Conservation (phyloP, 2,113 vertebrate genomes). For the Corythornis madagascariensis region DNA sequence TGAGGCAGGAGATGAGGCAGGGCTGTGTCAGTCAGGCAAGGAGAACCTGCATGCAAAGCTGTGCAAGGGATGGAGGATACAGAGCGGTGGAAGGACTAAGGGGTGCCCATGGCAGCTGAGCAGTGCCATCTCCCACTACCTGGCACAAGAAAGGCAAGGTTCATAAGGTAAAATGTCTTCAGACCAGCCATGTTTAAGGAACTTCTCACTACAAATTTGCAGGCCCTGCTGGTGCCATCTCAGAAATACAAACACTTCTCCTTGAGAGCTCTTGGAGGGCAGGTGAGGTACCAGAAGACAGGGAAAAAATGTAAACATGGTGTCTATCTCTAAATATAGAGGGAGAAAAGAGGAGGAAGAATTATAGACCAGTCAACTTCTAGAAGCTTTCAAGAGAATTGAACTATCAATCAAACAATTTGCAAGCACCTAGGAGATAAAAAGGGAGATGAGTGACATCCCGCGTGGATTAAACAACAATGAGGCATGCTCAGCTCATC, state of each 20-base stretch:
- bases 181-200: background rate
- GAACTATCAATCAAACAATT: constrained; percentile 35
- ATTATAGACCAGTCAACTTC: constrained; percentile 38
- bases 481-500: background rate
- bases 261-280: constrained; percentile 30
- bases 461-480: background rate
- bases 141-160: background rate
- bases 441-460: constrained; percentile 37
- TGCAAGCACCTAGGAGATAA: constrained; percentile 31
- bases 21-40: background rate
- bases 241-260: constrained; percentile 24
- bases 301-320: constrained; percentile 6
- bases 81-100: background rate
- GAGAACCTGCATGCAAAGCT: background rate
- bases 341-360: constrained; percentile 7
- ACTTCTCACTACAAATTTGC: background rate
- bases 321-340: constrained; percentile 17
- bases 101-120: background rate
- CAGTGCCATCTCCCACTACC: background rate
- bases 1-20: background rate
- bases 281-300: constrained; percentile 33
- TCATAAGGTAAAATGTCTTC: background rate
- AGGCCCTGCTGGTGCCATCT: background rate
- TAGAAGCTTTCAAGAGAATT: constrained; percentile 21
- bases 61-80: background rate